These are phyloP conservation scores for Ceratina australensis DNA, from an alignment of 1,140 invertebrate genomes.

Conservation along the genomic window DNA sequence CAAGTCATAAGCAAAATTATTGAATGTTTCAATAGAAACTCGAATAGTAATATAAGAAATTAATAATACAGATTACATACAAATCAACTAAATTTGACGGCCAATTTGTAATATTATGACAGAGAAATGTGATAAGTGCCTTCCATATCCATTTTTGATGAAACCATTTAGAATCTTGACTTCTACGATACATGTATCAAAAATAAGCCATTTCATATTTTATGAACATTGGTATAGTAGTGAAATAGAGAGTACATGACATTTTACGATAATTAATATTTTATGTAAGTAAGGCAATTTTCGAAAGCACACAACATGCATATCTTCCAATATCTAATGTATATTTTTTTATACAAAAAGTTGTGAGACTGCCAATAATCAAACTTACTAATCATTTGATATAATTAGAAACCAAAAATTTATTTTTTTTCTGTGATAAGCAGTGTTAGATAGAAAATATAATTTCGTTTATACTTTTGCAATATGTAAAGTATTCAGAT, in stretches of 20 bases:
- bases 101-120: slow-evolving; percentile 17
- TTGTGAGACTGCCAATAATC: slow-evolving; percentile 30
- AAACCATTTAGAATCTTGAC: slow-evolving; percentile 24
- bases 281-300: slow-evolving; percentile 14
- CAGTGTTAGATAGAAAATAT: slow-evolving; percentile 25
- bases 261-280: slow-evolving; percentile 10
- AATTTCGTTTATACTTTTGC: slow-evolving; percentile 27
- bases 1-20: slow-evolving; percentile 1
- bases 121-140: slow-evolving; percentile 62
- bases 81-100: slow-evolving; percentile 6
- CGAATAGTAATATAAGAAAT: background rate
- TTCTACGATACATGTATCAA: slow-evolving; percentile 37
- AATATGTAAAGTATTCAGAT: slow-evolving; percentile 39
- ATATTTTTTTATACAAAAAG: slow-evolving; percentile 41
- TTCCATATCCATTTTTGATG: slow-evolving; percentile 61
- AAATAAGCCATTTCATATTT: background rate
- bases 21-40: slow-evolving; percentile 7
- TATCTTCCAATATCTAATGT: slow-evolving; percentile 30
- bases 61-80: background rate
- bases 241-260: slow-evolving; percentile 13
- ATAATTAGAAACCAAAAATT: slow-evolving; percentile 14
- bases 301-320: slow-evolving; percentile 17
- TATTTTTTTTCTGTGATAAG: slow-evolving; percentile 45
- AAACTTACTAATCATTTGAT: slow-evolving; percentile 26
- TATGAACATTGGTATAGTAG: background rate